Conservation (phyloP, 1,140 invertebrate species). For the Trichonephila clavata region DNA sequence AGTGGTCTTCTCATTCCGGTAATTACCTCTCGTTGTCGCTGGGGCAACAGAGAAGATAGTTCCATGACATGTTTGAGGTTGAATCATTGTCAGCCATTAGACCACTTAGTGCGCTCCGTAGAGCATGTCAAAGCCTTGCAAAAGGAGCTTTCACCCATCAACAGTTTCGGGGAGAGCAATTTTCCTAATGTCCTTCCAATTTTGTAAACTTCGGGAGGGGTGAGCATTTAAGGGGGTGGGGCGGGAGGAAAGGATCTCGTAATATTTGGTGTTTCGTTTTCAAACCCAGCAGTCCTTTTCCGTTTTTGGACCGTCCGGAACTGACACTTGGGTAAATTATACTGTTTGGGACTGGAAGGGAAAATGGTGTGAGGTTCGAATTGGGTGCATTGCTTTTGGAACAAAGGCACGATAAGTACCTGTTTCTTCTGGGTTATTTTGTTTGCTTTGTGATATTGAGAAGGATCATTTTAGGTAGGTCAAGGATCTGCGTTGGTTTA, state of each 20-base stretch:
- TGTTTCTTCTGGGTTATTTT: neutral
- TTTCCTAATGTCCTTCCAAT: slow-evolving; percentile 70
- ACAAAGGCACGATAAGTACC: neutral
- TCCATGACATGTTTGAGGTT: slow-evolving; percentile 70
- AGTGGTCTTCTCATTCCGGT: slow-evolving; percentile 61
- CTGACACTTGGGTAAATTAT: slow-evolving; percentile 22
- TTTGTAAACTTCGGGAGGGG: neutral
- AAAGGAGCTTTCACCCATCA: slow-evolving; percentile 61
- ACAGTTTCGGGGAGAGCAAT: slow-evolving; percentile 53
- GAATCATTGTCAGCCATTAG: slow-evolving; percentile 72
- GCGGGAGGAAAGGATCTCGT: neutral
- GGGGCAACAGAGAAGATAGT: slow-evolving; percentile 42
- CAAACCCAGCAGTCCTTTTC: slow-evolving; percentile 7
- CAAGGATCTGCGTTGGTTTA: neutral
- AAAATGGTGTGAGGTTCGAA: neutral
- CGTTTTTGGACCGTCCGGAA: slow-evolving; percentile 32
- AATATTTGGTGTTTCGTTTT: slow-evolving; percentile 51
- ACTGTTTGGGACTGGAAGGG: neutral
- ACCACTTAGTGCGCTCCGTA: slow-evolving; percentile 56
- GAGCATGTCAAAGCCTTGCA: slow-evolving; percentile 66
- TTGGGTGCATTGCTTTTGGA: neutral
- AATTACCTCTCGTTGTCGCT: slow-evolving; percentile 59
- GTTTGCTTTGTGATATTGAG: neutral
- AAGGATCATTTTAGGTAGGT: neutral
- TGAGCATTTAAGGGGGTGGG: neutral